Base-by-base conservation (phyloP, 2,113 vertebrate species). In the Lampris incognitus region DNA sequence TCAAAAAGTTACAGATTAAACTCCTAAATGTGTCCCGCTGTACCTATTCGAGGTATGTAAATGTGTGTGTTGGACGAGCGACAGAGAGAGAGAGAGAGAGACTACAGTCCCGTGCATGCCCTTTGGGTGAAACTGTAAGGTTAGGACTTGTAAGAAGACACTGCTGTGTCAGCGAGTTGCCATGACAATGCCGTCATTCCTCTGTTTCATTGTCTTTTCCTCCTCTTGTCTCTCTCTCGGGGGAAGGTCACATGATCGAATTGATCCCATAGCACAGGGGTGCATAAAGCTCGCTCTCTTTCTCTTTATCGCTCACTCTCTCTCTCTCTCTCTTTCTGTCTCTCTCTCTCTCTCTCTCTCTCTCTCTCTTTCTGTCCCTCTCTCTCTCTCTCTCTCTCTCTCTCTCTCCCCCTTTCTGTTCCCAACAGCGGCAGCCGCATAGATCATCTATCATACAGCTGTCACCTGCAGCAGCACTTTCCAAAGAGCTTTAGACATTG, bases 71-170 rank as follows among this genome's bases (percentile, higher is more conserved):
- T 56, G 11, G 60, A 55, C 49, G 60, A 64, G 4, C 59, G 59
- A 72, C 72, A 11, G 37, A 40, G 51, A 10, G 37, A 40, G 51
- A 10, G 63, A 2, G 62, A 38, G 64, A 7, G 70, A 66, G 83
- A 72, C 50, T 72, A 37, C 66, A 64, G 42, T 57, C 63, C 82
- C 5, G 9, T 78, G 63, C 60, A 61, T 85, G 84, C 85, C 90
- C 87, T 89, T 72, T 87, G 82, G 72, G 69, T 76, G 68, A 86
- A 82, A 85, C 74, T 84, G 77, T 89, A 90, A 91, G 86, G 92
- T 91, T 88, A 87, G 77, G 82, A 90, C 87, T 78, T 89, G 92
- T 92, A 90, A 93, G 92, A 92, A 93, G 90, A 92, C 91, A 91
- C 86, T 92, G 92, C 92, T 42, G 61, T 78, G 90, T 94, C 92